Base-by-base conservation (phyloP, 1,140 invertebrate genomes). In the Orius laevigatus region DNA sequence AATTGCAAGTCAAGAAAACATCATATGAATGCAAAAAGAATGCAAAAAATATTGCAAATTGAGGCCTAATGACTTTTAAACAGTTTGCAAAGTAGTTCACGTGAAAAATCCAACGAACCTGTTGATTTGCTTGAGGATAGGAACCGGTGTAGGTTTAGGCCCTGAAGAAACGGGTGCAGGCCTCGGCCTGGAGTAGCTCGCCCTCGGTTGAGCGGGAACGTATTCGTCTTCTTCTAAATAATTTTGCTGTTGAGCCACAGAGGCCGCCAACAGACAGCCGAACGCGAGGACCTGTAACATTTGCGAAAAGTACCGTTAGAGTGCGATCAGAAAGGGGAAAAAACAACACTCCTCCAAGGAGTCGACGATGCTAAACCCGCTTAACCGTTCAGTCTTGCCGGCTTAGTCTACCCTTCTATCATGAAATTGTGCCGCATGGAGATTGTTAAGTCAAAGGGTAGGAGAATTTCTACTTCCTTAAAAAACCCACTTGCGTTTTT, bases 81-180 rank as follows among this genome's bases (percentile, higher is more conserved):
- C 15, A 14, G 15, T 15, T 6, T 41, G 15, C 6, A 8, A 15
- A 41, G 10, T 41, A 15, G 33, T 34, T 34, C 8, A n/a, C 8
- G 33, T 34, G 36, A 38, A 38, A 38, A 38, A 14, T 5, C 11
- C 3, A 43, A 16, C 32, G 35, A 15, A 79, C 77, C 73, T 76
- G 66, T 88, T 84, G 49, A 88, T 86, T 63, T 87, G 83, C 60
- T 86, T 84, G 16, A 88, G 65, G 55, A 88, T 88, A 25, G 83
- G 70, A 3, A 86, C 76, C 0, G 82, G 81, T 0, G 81, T 75
- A 6, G 78, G 68, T 49, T 68, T 70, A 1, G 71, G 66, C 31
- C 59, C 63, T 10, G 65, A 60, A 2, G 69, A 61, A 3, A 58
- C 39, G 43, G 64, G 56, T 48, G 61, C 48, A 44, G 70, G 63